Evolutionary conservation across 2,888 invertebrate species (phyloP).

Genomic region (Cephus pulcher): DNA sequence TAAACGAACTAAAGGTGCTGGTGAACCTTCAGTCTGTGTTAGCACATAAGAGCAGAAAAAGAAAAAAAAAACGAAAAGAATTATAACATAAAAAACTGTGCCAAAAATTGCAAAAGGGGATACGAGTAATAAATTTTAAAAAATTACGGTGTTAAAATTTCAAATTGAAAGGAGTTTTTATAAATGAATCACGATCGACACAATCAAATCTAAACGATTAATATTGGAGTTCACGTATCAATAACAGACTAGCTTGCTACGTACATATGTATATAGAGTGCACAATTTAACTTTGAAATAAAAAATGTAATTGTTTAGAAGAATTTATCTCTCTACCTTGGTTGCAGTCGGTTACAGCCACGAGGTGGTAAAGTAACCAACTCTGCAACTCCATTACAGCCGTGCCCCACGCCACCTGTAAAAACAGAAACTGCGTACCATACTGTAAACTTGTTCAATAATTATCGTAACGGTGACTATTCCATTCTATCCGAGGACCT

Average conservation of each 20-base stretch:
- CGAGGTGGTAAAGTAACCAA: slow-evolving; percentile 65
- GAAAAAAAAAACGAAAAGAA: background rate
- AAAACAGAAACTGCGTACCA: slow-evolving; percentile 16
- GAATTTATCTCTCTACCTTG: slow-evolving; percentile 53
- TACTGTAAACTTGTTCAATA: background rate
- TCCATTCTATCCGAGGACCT: background rate
- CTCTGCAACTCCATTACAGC: slow-evolving; percentile 65
- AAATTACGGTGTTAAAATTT: background rate
- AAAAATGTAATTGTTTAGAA: background rate
- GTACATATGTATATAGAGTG: too few relatives aligned
- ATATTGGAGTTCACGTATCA: background rate
- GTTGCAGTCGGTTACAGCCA: slow-evolving; percentile 64
- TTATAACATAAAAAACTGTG: background rate
- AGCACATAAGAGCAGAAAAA: slow-evolving; percentile 22
- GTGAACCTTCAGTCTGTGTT: background rate
- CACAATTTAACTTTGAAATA: too few relatives aligned
- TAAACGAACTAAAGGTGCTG: slow-evolving; percentile 48
- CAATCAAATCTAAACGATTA: background rate
- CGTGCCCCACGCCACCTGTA: slow-evolving; percentile 65
- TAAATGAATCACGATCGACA: background rate
- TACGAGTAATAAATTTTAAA: background rate
- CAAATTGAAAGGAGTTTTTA: background rate
- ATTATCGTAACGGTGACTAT: background rate
- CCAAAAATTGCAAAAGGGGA: background rate
- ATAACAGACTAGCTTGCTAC: background rate